Conservation (phyloP, 2,888 invertebrate genomes). For the Drosophila greeni region DNA sequence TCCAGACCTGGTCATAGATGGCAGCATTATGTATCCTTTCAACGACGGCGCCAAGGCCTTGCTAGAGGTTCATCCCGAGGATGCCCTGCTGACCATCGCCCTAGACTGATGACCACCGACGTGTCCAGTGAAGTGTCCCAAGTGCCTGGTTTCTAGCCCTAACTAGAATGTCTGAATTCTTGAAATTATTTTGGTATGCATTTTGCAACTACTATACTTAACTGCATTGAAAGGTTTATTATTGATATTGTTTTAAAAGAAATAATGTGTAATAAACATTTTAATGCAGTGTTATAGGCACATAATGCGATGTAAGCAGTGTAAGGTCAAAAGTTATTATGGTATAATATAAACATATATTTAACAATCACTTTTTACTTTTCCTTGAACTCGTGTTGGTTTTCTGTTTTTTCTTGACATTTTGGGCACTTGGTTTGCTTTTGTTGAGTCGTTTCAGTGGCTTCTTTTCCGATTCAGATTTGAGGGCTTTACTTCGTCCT, state of each 20-base stretch:
- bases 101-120: constrained; percentile 70
- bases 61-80: constrained; percentile 90
- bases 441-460: constrained; percentile 19
- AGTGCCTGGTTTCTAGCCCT: constrained; percentile 45
- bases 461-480: not conserved
- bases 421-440: not conserved
- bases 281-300: constrained; percentile 1
- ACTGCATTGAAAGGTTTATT: not conserved
- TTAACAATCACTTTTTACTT: constrained; percentile 33
- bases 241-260: not conserved
- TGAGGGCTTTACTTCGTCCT: not conserved
- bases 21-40: constrained; percentile 94
- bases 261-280: not conserved
- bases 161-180: constrained; percentile 49
- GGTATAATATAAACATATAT: constrained; percentile 46
- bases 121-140: constrained; percentile 19
- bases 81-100: constrained; percentile 89
- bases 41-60: constrained; percentile 94
- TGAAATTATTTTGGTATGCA: constrained; percentile 57
- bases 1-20: constrained; percentile 93
- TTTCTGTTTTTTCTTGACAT: constrained; percentile 8
- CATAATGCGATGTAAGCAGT: constrained; percentile 31
- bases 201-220: constrained; percentile 64
- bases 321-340: constrained; percentile 62
- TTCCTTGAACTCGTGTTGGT: constrained; percentile 15